Conservation (phyloP, 2,888 invertebrate genomes). For the Cistogaster globosa region DNA sequence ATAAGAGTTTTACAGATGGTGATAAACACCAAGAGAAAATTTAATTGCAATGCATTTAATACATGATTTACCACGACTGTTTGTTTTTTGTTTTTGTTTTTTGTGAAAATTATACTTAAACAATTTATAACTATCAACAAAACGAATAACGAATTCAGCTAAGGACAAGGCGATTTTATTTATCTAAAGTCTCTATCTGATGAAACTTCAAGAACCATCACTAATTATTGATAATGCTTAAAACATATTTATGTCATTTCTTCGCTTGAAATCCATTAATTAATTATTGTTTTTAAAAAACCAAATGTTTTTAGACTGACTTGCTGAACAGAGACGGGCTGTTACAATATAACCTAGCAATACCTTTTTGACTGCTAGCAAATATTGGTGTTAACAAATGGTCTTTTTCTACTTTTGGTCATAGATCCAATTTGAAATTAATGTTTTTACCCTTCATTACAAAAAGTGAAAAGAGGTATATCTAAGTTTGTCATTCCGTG, state of each 20-base stretch:
- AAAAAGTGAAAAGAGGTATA: no score
- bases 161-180: neutral
- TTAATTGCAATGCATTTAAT: conserved; percentile 49
- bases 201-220: neutral
- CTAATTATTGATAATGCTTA: neutral
- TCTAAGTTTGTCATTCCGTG: no score
- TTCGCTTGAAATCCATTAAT: no score
- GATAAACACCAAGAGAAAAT: conserved; percentile 28
- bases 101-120: conserved; percentile 8
- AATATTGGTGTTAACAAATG: no score
- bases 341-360: no score
- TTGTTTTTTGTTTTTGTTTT: neutral
- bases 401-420: no score
- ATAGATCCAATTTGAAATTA: no score
- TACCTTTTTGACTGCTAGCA: no score
- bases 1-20: conserved; percentile 32
- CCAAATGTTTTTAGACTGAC: no score
- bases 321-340: no score
- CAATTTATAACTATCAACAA: neutral
- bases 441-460: no score
- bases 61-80: conserved; percentile 30
- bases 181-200: neutral
- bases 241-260: neutral
- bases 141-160: neutral
- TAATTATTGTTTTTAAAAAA: no score